Base-by-base conservation (phyloP, 2,113 vertebrate species). In the Litocranius walleri region DNA sequence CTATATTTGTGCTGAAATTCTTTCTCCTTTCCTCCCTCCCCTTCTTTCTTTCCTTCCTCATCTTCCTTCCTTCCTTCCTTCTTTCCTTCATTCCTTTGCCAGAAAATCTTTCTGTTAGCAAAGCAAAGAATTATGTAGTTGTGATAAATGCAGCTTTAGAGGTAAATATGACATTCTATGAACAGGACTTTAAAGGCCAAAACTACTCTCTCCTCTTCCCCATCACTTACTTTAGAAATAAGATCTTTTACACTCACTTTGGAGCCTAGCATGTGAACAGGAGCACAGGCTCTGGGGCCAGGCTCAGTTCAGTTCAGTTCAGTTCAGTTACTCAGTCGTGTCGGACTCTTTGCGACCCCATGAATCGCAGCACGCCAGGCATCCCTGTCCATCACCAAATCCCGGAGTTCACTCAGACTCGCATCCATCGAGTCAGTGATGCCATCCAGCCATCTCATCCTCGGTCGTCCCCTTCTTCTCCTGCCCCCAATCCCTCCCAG, bases 1-100 rank as follows among this genome's bases (percentile, higher is more conserved):
- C 17, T 71, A 8, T 90, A 54, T 85, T 94, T 67, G 84, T 96
- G 64, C 85, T 92, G 88, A 45, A 80, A 83, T 91, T 67, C 21
- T 61, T 33, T 43, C 16, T 54, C 16, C 81, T 12, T 71, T 67
- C 23, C 7, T 21, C 25, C 17, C 27, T 23, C 10, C 5, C 50
- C n/a, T 61, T 7, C 74, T 30, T 61, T 7, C 27, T 3, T 36
- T 29, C 6, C 15, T 25, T 40, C 4, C 40, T 14, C 19, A 33
- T 5, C n/a, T 15, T 62, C 0, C n/a, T 61, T 7, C 30, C 14
- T 59, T 7, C 16, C 2, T n/a, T 25, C 5, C 5, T 23, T 36
- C 43, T 12, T 29, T 61, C 59, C 33, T 25, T 14, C 14, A 2
- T 29, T 1, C 57, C 15, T 59, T 62, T 5, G 59, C 67, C 43